Evolutionary conservation across 2,888 invertebrate genomes (phyloP).

Genomic region (Crematogaster levior): DNA sequence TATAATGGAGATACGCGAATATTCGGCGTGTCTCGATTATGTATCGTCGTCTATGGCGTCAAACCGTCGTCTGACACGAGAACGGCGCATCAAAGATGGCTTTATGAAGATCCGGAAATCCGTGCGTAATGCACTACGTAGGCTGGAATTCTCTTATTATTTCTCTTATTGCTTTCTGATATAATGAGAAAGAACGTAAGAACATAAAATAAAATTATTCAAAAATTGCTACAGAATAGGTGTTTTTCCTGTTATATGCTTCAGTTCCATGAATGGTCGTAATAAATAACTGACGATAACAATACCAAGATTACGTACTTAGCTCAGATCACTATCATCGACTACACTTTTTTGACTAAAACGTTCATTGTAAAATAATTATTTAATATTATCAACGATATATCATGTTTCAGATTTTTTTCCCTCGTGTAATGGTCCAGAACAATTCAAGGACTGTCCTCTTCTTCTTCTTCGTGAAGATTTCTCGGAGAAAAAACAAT

Average conservation of each 20-base stretch:
- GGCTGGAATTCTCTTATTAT: neutral
- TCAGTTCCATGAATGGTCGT: neutral
- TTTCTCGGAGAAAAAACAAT: slow-evolving; percentile 68
- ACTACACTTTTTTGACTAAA: neutral
- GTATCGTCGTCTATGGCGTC: neutral
- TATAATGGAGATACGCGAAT: neutral
- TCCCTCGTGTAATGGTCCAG: neutral
- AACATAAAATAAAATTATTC: neutral
- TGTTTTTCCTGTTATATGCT: neutral
- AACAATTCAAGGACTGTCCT: too few relatives aligned
- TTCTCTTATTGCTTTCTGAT: too few relatives aligned
- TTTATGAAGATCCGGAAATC: slow-evolving; percentile 28
- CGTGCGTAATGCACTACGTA: neutral
- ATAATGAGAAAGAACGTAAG: too few relatives aligned
- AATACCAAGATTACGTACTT: neutral
- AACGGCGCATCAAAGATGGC: slow-evolving; percentile 15
- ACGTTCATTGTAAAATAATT: neutral
- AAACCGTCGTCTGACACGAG: neutral
- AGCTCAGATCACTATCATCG: neutral
- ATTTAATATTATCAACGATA: neutral
- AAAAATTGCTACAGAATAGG: neutral
- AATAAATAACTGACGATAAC: neutral
- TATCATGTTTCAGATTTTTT: neutral
- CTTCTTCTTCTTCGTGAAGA: slow-evolving; percentile 71
- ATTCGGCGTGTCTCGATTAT: neutral